Percentiles rank a stretch among this genome's conserved stretches.
Conservation (phyloP, 1,140 invertebrate species). For the Anoplophora glabripennis region DNA sequence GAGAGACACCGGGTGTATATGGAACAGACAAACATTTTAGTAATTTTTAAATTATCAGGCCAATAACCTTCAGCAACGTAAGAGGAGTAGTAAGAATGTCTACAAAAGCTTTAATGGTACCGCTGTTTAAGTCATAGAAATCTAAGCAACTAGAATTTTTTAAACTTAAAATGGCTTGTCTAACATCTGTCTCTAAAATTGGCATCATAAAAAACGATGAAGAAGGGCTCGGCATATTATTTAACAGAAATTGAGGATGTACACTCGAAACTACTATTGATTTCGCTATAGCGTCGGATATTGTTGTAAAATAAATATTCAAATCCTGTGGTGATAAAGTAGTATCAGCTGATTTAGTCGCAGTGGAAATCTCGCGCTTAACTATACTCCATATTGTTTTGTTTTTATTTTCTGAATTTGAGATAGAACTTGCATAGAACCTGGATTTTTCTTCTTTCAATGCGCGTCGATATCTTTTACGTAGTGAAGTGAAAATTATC, state of each 20-base stretch:
- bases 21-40: too few relatives aligned
- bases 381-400: not conserved
- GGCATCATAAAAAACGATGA: not conserved
- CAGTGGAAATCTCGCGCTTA: not conserved
- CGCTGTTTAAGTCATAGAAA: not conserved
- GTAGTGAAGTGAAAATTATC: too few relatives aligned
- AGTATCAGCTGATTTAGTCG: not conserved
- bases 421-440: too few relatives aligned
- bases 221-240: not conserved
- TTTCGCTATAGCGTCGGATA: not conserved
- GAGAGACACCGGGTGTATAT: too few relatives aligned
- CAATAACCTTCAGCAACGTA: not conserved
- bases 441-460: too few relatives aligned
- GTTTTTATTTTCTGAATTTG: not conserved
- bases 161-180: not conserved
- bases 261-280: not conserved
- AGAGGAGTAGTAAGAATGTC: constrained; percentile 6
- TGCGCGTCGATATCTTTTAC: too few relatives aligned
- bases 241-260: not conserved
- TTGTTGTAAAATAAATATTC: not conserved
- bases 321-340: not conserved
- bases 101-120: not conserved
- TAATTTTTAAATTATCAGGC: constrained; percentile 1
- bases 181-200: not conserved
- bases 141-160: not conserved